These are phyloP conservation scores for Upupa epops DNA, from an alignment of 2,113 vertebrate species.

Conservation along the genomic window DNA sequence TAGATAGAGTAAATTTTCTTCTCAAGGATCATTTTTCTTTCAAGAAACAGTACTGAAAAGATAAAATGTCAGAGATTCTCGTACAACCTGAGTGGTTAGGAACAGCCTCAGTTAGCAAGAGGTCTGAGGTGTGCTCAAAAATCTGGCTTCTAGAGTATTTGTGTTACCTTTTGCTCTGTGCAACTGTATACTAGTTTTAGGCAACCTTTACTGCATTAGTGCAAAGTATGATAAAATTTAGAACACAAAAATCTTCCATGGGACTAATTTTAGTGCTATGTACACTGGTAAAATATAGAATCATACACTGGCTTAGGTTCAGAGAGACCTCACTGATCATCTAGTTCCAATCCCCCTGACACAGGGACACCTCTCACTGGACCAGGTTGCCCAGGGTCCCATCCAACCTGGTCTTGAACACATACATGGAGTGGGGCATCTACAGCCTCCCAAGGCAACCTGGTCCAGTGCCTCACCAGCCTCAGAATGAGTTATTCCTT, in stretches of 20 bases:
- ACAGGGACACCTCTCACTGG: too few species aligned
- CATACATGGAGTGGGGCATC: too few species aligned
- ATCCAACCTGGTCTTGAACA: too few species aligned
- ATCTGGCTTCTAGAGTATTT: not conserved
- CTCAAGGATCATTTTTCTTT: not conserved
- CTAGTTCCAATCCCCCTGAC: too few species aligned
- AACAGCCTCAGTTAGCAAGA: not conserved
- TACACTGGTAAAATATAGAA: not conserved
- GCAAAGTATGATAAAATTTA: not conserved
- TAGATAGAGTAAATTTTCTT: slow-evolving; percentile 12
- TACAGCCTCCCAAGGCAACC: too few species aligned
- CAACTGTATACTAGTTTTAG: not conserved
- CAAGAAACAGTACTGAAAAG: slow-evolving; percentile 10
- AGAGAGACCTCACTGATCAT: too few species aligned
- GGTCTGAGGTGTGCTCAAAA: not conserved
- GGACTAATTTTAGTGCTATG: not conserved
- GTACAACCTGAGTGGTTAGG: not conserved
- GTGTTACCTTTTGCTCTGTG: slow-evolving; percentile 4
- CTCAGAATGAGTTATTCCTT: too few species aligned
- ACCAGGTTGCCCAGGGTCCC: too few species aligned
- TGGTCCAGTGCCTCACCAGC: too few species aligned
- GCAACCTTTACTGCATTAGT: not conserved
- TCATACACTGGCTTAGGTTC: too few species aligned
- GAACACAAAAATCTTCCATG: not conserved
- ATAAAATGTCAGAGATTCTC: not conserved